phyloP scores from a whole-genome alignment of 2,113 vertebrate species.

The Crotophaga sulcirostris region DNA sequence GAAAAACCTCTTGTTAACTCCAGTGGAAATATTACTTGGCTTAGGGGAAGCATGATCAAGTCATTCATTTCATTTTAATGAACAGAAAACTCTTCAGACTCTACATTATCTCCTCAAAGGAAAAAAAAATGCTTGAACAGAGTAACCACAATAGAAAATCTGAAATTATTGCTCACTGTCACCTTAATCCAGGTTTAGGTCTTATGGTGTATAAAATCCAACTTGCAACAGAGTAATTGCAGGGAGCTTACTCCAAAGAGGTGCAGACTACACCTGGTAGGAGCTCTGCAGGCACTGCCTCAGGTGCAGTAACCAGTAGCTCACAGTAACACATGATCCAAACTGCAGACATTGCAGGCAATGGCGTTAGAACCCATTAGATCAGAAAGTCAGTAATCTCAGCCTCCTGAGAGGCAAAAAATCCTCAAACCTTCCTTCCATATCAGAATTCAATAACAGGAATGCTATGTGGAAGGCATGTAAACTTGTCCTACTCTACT shows the following conservation, averaged over 20 bases:
- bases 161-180: neutral
- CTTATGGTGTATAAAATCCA: neutral
- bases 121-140: neutral
- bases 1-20: neutral
- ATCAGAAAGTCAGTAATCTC: neutral
- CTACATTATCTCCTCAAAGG: neutral
- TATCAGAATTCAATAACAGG: neutral
- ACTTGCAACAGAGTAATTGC: neutral
- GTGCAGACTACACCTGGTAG: too few species aligned
- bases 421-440: rapidly evolving
- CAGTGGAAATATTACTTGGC: neutral
- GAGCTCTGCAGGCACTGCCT: neutral
- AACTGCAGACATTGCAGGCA: neutral
- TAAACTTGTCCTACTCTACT: neutral
- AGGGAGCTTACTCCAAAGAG: neutral
- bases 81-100: neutral
- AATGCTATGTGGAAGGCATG: neutral
- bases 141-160: neutral
- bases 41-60: neutral
- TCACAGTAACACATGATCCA: neutral
- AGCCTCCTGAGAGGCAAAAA: neutral
- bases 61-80: neutral
- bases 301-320: neutral
- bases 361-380: neutral
- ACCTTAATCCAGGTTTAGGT: rapidly evolving